Evolutionary conservation across 1,140 invertebrate genomes (phyloP), one percentile per base, ranked within the genome.

Genomic region (Saccostrea cuccullata): DNA sequence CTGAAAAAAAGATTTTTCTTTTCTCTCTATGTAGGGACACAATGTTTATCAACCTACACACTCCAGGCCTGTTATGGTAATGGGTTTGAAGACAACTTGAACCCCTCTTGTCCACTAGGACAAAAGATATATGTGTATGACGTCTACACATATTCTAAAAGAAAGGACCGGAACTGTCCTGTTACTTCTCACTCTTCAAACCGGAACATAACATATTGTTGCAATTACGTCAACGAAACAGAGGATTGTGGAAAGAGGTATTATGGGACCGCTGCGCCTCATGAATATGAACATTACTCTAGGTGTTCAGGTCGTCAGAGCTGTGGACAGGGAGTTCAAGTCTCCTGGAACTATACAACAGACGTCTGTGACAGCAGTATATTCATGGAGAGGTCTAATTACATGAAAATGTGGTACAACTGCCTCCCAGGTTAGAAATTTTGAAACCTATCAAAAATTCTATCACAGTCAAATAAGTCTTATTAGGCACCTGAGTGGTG

Each of bases 191-290:
- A 55, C 11, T 12, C 11, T 2, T n/a, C 20, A 12, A 30, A 73
- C 36, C 23, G 83, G 23, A 77, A 88, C 23, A 55, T 47, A 12
- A 55, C 60, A 12, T 55, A 73, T 5, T 88, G 87, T 73, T 88
- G 87, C 67, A 67, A 67, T 15, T 88, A 88, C 67, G 87, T 88
- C 20, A 88, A 88, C 30, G 87, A 88, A 36, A 73, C 87, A 26
- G 87, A 88, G 26, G 87, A 88, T 40, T 88, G 87, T 88, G 87
- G 87, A 8, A 84, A 84, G 82, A 88, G 87, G 55, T 88, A 88
- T 56, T 88, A 85, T 23, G 87, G 87, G n/a, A 64, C 30, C 6
- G 56, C 20, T 2, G 17, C 6, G 17, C 5, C 55, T 8, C 9
- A 30, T 23, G 40, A 23, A 13, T 30, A 84, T 9, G 87, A 73